These are phyloP conservation scores for Sciaenops ocellatus DNA, from an alignment of 2,797 vertebrate genomes.

Conservation along the genomic window DNA sequence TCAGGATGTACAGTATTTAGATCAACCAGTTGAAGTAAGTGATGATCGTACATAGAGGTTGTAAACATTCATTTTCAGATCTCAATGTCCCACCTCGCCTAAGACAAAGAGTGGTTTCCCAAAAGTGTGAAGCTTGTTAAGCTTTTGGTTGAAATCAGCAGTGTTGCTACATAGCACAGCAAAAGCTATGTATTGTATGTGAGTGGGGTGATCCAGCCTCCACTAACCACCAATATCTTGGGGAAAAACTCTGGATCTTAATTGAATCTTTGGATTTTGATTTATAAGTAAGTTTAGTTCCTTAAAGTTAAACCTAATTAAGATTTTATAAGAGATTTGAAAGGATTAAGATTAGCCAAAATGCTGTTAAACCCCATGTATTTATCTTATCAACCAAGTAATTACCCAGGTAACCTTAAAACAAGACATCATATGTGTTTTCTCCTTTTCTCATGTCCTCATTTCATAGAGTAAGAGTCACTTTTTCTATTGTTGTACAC, in stretches of 20 bases:
- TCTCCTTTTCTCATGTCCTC: neutral
- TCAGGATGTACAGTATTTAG: too few species aligned
- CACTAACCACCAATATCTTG: neutral
- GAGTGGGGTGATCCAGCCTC: neutral
- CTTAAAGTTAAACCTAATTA: neutral
- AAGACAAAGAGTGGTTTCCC: too few species aligned
- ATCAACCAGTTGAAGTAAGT: too few species aligned
- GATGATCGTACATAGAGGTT: too few species aligned
- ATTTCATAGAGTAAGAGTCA: neutral
- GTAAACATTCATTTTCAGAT: too few species aligned
- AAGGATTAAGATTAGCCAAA: neutral
- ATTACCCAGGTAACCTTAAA: neutral
- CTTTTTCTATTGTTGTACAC: neutral
- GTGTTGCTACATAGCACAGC: too few species aligned
- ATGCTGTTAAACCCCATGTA: neutral
- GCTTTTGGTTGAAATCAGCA: too few species aligned
- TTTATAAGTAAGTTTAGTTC: neutral
- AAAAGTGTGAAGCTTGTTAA: too few species aligned
- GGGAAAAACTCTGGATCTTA: neutral
- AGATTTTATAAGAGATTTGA: neutral
- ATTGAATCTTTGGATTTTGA: neutral
- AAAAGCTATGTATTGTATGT: too few species aligned
- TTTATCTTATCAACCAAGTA: neutral
- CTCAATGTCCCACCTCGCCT: too few species aligned
- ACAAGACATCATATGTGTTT: neutral